Conservation (phyloP, 2,888 invertebrate genomes). For the Pegoplata infirma region DNA sequence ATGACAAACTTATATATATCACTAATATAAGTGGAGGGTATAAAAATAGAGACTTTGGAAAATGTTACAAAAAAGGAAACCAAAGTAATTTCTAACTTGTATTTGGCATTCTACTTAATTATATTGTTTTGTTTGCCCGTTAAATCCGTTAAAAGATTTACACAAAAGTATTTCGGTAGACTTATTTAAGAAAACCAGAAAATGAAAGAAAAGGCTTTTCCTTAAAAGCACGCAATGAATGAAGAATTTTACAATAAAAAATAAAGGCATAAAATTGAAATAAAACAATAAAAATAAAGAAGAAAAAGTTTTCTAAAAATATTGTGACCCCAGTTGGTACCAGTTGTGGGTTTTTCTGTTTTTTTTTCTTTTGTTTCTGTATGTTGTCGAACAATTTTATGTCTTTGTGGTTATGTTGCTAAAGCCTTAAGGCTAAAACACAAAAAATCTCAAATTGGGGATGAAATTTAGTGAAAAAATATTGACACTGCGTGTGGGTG, state of each 20-base stretch:
- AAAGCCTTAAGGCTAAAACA: slow-evolving; percentile 23
- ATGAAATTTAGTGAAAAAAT: slow-evolving; percentile 27
- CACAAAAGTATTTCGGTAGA: neutral
- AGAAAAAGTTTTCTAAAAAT: slow-evolving; percentile 44
- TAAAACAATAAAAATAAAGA: slow-evolving; percentile 13
- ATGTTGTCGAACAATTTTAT: slow-evolving; percentile 16
- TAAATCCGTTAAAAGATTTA: neutral
- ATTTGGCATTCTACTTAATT: neutral
- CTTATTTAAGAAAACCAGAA: neutral
- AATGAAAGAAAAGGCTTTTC: neutral
- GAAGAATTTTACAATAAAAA: neutral
- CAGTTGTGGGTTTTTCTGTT: slow-evolving; percentile 45
- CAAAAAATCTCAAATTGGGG: slow-evolving; percentile 18
- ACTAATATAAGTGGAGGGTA: no score
- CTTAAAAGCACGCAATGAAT: no score
- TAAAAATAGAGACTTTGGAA: no score
- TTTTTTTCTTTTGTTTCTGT: slow-evolving; percentile 1
- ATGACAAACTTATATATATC: no score
- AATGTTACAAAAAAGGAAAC: no score
- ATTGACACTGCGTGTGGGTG: slow-evolving; percentile 42
- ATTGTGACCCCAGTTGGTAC: slow-evolving; percentile 58
- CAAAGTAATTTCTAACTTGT: neutral
- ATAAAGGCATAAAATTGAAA: slow-evolving; percentile 5
- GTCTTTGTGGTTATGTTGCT: slow-evolving; percentile 48
- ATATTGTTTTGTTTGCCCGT: neutral